Evolutionary conservation across 1,140 invertebrate genomes (phyloP), one percentile per base, ranked within the genome.

Genomic region (Caenorhabditis tropicalis): DNA sequence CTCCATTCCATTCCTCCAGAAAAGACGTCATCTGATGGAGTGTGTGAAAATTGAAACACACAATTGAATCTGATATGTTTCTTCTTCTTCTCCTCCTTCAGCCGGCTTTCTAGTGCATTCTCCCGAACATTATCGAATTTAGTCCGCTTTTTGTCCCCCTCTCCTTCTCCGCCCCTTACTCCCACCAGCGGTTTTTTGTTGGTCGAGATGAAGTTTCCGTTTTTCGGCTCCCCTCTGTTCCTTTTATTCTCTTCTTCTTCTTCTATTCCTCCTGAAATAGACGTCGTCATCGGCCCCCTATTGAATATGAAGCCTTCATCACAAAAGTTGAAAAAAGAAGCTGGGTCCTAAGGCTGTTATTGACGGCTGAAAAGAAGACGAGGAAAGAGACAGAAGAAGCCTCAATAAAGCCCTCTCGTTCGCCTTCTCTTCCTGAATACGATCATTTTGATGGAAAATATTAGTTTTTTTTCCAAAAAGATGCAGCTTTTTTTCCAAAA

Each of bases 41-140:
- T 43, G 39, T 43, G 39, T 6, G 39, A 43, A 43, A 43, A 43
- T 43, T 43, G 39, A 43, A 43, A 43, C n/a, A 43, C 39, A 36
- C 15, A 65, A 65, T 65, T n/a, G 21, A 58, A 58, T 65, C 58
- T 33, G 58, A 65, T 33, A 65, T 65, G 58, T 65, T 43, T 43
- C 39, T 12, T 5, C n/a, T n/a, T n/a, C n/a, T n/a, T n/a, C n/a
- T 6, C 5, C 39, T 43, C 5, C 5, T 6, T 5, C 39, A 43
- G 39, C 39, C 5, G 48, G 5, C 19, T 36, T 15, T 36, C 29
- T 15, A 65, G 58, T 65, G 58, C 58, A 65, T 36, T 65, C 58
- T 65, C 12, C 58, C 58, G 58, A 65, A 65, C 58, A 36, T 36
- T 65, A 65, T 65, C 31, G 31, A 65, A 65, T 65, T 65, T 65